phyloP scores from a whole-genome alignment of 2,113 vertebrate species.

The Oryctolagus cuniculus region mOryCun1.1 NC_091451.1:26535001-26535500 shows the following conservation, averaged over 20 bases:
- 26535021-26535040: too few relatives aligned
- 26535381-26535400: constrained; percentile 8
- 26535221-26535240: background rate
- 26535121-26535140: too few relatives aligned
- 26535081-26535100: too few relatives aligned
- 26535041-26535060: too few relatives aligned
- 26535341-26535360: background rate
- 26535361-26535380: background rate
- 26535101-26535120: too few relatives aligned
- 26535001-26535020: too few relatives aligned
- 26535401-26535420: constrained; percentile 18
- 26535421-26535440: background rate
- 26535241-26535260: background rate
- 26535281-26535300: background rate
- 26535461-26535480: background rate
- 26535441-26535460: background rate
- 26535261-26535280: background rate
- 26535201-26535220: too few relatives aligned
- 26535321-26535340: background rate
- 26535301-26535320: background rate
- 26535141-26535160: too few relatives aligned
- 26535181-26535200: background rate
- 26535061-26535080: too few relatives aligned
- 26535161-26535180: too few relatives aligned
- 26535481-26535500: background rate